Conservation (phyloP, 2,888 invertebrate species). For the Aporophyla nigra region DNA sequence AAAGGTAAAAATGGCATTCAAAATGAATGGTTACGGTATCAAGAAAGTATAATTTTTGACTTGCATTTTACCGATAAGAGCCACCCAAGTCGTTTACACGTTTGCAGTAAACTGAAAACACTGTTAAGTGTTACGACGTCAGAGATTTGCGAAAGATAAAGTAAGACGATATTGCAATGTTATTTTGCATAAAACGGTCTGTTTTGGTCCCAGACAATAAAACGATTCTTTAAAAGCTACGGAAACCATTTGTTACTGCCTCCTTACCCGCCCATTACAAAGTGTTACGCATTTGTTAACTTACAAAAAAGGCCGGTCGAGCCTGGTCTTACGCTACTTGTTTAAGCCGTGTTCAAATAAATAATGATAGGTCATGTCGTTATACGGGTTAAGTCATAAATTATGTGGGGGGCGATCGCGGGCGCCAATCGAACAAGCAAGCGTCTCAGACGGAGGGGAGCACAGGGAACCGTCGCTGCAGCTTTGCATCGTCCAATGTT, state of each 20-base stretch:
- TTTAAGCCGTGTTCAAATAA: conserved; percentile 75
- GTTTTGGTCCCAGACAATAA: conserved; percentile 30
- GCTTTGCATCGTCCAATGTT: conserved; percentile 65
- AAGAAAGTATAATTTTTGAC: conserved; percentile 39
- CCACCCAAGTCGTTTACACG: conserved; percentile 52
- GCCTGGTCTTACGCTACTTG: conserved; percentile 58
- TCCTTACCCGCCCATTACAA: conserved; percentile 29
- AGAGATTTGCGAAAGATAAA: conserved; percentile 41
- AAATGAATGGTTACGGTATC: conserved; percentile 15
- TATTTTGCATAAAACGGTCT: conserved; percentile 35
- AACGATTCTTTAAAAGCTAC: conserved; percentile 38
- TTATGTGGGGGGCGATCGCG: conserved; percentile 78
- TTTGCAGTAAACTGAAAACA: conserved; percentile 43
- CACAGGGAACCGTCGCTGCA: conserved; percentile 71
- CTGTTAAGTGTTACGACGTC: conserved; percentile 32
- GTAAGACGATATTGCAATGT: conserved; percentile 27
- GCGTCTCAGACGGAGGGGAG: conserved; percentile 75
- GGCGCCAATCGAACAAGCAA: conserved; percentile 75
- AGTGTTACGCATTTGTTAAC: conserved; percentile 45
- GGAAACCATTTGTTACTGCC: conserved; percentile 35
- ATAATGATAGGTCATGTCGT: conserved; percentile 80
- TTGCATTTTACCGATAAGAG: conserved; percentile 43
- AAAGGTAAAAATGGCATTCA: conserved; percentile 14
- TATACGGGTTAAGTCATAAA: conserved; percentile 83
- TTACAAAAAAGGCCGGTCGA: conserved; percentile 52